Conservation (phyloP, 1,140 invertebrate species). For the Drosophila sp. region DNA sequence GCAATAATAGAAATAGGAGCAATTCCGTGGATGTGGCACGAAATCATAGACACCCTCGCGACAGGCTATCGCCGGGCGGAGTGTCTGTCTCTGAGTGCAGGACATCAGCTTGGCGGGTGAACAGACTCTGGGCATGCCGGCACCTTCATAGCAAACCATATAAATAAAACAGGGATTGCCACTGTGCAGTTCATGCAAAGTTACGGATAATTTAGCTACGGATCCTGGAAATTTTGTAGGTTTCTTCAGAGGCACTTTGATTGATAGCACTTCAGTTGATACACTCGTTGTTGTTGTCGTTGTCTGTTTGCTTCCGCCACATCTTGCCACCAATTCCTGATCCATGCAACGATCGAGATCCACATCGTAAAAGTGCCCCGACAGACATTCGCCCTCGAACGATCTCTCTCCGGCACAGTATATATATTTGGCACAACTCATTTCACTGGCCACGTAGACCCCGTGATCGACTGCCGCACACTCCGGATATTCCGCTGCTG, state of each 20-base stretch:
- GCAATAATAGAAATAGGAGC: slow-evolving; percentile 65
- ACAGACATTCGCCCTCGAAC: slow-evolving; percentile 45
- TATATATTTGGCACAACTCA: slow-evolving; percentile 47
- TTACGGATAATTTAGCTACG: slow-evolving; percentile 15
- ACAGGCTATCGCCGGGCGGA: slow-evolving; percentile 33
- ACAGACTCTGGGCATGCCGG: slow-evolving; percentile 47
- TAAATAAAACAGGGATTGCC: slow-evolving; percentile 38
- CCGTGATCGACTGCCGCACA: slow-evolving; percentile 34
- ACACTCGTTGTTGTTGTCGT: background rate
- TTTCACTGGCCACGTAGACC: slow-evolving; percentile 38
- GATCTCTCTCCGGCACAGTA: slow-evolving; percentile 48
- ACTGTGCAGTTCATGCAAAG: slow-evolving; percentile 29
- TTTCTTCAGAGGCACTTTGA: background rate
- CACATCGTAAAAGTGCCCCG: slow-evolving; percentile 36
- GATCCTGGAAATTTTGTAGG: background rate
- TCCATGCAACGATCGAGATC: slow-evolving; percentile 40
- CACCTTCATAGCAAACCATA: slow-evolving; percentile 56
- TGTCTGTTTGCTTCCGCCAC: background rate
- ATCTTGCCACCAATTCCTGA: slow-evolving; percentile 22
- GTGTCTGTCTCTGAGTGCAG: slow-evolving; percentile 30
- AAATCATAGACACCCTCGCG: slow-evolving; percentile 52
- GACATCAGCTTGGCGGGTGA: slow-evolving; percentile 38
- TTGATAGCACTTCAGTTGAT: background rate
- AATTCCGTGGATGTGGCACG: slow-evolving; percentile 51
- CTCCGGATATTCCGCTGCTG: slow-evolving; percentile 19